phyloP scores from a whole-genome alignment of 1,140 invertebrate genomes.

The Drosophila bocki region DNA sequence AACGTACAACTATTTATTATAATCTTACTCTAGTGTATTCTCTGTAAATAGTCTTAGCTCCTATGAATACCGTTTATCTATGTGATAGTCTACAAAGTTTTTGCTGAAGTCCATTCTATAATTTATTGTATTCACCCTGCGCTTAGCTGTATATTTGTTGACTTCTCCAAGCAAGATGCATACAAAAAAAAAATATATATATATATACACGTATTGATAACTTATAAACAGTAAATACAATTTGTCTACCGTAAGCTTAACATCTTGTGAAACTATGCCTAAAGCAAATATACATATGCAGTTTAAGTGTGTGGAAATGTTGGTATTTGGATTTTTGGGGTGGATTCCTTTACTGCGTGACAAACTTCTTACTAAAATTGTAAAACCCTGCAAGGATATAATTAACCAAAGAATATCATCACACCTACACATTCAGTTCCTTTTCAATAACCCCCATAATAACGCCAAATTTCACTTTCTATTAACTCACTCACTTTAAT shows the following conservation, averaged over 20 bases:
- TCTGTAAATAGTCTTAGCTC: slow-evolving; percentile 72
- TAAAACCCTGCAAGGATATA: neutral
- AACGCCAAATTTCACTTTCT: neutral
- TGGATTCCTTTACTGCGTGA: neutral
- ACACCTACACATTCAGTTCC: neutral
- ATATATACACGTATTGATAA: slow-evolving; percentile 37
- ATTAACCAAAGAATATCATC: no score
- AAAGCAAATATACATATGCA: slow-evolving; percentile 36
- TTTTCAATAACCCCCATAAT: neutral
- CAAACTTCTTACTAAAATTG: neutral
- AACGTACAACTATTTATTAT: slow-evolving; percentile 54
- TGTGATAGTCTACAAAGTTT: slow-evolving; percentile 73
- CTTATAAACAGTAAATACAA: slow-evolving; percentile 31
- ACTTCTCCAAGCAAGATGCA: slow-evolving; percentile 43
- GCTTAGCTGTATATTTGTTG: slow-evolving; percentile 48
- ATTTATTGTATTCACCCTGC: slow-evolving; percentile 45
- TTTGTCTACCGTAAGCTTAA: slow-evolving; percentile 45
- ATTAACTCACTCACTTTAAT: slow-evolving; percentile 44
- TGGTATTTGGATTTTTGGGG: neutral
- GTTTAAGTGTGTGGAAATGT: slow-evolving; percentile 7
- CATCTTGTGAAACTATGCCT: slow-evolving; percentile 34
- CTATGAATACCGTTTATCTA: slow-evolving; percentile 63
- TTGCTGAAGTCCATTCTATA: slow-evolving; percentile 68
- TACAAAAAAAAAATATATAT: slow-evolving; percentile 14
- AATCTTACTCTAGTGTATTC: slow-evolving; percentile 36